phyloP scores from a whole-genome alignment of 2,113 vertebrate species.

The Pelecanoides urinatrix region DNA sequence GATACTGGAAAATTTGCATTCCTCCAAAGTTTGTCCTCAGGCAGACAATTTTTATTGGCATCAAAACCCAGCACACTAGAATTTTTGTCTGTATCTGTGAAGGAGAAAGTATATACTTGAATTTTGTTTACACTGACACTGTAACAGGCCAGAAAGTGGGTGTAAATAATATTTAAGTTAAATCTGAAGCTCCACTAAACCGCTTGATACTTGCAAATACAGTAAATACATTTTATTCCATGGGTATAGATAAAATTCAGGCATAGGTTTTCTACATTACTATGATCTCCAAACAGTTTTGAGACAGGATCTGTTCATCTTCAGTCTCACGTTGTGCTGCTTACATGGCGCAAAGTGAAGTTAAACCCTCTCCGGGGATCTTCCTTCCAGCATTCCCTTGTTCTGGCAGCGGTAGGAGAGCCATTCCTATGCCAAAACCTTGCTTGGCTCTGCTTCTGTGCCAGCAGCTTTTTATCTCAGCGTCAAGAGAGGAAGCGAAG shows the following conservation, averaged over 20 bases:
- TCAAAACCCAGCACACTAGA: neutral
- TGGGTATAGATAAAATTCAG: neutral
- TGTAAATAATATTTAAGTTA: neutral
- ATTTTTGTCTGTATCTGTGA: neutral
- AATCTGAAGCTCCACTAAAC: neutral
- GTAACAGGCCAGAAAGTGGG: neutral
- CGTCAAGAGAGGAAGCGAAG: neutral
- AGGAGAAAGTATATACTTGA: neutral
- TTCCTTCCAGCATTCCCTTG: slow-evolving; percentile 30
- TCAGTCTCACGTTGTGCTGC: neutral
- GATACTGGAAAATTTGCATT: neutral
- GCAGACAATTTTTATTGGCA: neutral
- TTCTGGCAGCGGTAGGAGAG: neutral
- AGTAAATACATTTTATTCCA: neutral
- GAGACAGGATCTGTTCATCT: slow-evolving; percentile 32
- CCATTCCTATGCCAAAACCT: neutral
- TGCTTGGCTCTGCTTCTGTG: slow-evolving; percentile 10
- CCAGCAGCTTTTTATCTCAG: slow-evolving; percentile 25
- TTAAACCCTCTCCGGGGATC: neutral
- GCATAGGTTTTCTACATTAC: neutral
- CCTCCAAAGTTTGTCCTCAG: neutral
- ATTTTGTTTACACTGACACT: neutral
- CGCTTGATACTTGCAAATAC: neutral
- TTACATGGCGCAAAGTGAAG: neutral
- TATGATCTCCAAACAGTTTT: neutral